These are phyloP conservation scores for Coilia nasus DNA, from an alignment of 2,797 vertebrate genomes.

Conservation along the genomic window DNA sequence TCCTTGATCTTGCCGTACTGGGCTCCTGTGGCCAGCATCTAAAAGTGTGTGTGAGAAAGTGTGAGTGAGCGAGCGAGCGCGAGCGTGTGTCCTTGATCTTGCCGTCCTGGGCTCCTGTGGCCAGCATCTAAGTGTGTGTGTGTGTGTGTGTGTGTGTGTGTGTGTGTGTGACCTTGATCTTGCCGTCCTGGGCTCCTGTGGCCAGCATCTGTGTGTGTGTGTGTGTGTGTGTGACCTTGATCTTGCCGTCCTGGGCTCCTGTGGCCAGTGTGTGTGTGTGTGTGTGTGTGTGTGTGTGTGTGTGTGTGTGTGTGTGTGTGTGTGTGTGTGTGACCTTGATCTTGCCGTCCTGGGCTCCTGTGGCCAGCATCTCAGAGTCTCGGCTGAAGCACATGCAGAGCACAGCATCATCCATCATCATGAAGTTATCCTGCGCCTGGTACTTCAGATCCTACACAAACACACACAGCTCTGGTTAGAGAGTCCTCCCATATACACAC, in stretches of 20 bases:
- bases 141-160: neutral
- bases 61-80: neutral
- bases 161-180: constrained; percentile 84
- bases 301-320: too few species aligned
- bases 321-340: constrained; percentile 82
- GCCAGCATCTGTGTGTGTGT: constrained; percentile 78
- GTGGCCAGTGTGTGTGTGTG: constrained; percentile 75
- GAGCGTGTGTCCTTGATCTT: neutral
- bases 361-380: constrained; percentile 97
- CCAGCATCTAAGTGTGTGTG: neutral
- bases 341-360: constrained; percentile 95
- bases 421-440: constrained; percentile 98
- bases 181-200: constrained; percentile 91
- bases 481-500: too few species aligned
- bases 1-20: neutral
- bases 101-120: neutral
- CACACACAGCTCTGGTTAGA: too few species aligned
- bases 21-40: too few species aligned
- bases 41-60: neutral
- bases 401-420: constrained; percentile 99
- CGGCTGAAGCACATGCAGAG: constrained; percentile 97
- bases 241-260: constrained; percentile 97
- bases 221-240: constrained; percentile 78
- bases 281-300: neutral
- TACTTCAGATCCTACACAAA: constrained; percentile 91